Evolutionary conservation across 2,888 invertebrate genomes (phyloP).

Genomic region (Trimorus sp.): DNA sequence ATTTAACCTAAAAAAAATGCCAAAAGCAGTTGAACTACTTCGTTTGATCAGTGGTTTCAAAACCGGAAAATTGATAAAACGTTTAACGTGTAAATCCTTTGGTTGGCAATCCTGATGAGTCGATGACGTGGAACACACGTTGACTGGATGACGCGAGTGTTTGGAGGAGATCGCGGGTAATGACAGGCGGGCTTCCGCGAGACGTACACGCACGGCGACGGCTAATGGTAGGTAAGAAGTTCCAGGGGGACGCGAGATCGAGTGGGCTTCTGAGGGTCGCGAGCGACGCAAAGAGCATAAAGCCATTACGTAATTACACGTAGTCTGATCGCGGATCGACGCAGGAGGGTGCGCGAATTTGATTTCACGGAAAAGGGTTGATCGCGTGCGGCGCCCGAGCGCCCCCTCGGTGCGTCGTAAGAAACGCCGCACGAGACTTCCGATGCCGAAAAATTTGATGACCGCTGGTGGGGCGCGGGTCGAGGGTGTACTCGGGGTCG

Average conservation of each 20-base stretch:
- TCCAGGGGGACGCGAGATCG: too few relatives aligned
- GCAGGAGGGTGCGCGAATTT: constrained; percentile 72
- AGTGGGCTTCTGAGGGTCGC: too few relatives aligned
- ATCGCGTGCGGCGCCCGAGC: constrained; percentile 77
- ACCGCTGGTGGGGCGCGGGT: constrained; percentile 35
- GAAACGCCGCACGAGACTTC: not conserved
- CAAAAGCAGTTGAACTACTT: too few relatives aligned
- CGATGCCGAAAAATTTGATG: constrained; percentile 14
- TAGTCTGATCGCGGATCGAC: constrained; percentile 71
- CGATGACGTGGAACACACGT: too few relatives aligned
- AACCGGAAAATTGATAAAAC: too few relatives aligned
- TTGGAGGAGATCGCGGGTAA: constrained; percentile 11
- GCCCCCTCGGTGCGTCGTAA: constrained; percentile 70
- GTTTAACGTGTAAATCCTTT: too few relatives aligned
- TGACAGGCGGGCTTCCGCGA: not conserved
- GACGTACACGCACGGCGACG: constrained; percentile 8
- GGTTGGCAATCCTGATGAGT: too few relatives aligned
- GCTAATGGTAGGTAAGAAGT: not conserved
- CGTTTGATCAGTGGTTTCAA: too few relatives aligned
- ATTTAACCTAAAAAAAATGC: too few relatives aligned
- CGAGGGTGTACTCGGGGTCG: not conserved
- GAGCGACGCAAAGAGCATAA: constrained; percentile 72
- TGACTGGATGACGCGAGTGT: not conserved
- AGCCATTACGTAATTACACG: constrained; percentile 79
- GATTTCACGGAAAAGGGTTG: constrained; percentile 80